Conservation (phyloP, 2,797 vertebrate genomes). For the Phataginus tetradactyla region DNA sequence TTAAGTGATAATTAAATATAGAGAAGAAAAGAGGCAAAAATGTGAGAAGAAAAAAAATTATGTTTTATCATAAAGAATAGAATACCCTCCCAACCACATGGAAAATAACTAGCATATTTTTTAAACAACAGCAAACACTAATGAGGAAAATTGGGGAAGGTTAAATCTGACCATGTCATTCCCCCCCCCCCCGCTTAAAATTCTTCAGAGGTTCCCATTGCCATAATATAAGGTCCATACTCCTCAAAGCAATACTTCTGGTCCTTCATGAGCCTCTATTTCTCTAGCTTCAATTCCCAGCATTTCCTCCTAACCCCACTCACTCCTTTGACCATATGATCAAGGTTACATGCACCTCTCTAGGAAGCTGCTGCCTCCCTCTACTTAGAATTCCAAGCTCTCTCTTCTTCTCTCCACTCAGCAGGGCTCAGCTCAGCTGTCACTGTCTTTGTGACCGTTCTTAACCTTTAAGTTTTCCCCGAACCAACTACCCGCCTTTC, state of each 20-base stretch:
- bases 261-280: background rate
- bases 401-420: background rate
- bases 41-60: background rate
- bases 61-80: background rate
- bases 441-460: background rate
- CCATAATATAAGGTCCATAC: background rate
- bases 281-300: background rate
- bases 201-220: background rate
- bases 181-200: background rate
- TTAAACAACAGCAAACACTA: background rate
- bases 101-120: background rate
- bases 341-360: background rate
- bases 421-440: background rate
- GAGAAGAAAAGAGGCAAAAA: background rate
- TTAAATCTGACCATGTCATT: background rate
- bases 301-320: background rate
- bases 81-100: background rate
- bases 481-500: background rate
- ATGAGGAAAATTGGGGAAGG: background rate
- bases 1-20: background rate
- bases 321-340: background rate
- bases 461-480: background rate
- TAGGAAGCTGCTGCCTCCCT: background rate
- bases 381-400: background rate
- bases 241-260: background rate